These are phyloP conservation scores for Notiomystis cincta DNA, from an alignment of 2,113 vertebrate species.

Conservation along the genomic window DNA sequence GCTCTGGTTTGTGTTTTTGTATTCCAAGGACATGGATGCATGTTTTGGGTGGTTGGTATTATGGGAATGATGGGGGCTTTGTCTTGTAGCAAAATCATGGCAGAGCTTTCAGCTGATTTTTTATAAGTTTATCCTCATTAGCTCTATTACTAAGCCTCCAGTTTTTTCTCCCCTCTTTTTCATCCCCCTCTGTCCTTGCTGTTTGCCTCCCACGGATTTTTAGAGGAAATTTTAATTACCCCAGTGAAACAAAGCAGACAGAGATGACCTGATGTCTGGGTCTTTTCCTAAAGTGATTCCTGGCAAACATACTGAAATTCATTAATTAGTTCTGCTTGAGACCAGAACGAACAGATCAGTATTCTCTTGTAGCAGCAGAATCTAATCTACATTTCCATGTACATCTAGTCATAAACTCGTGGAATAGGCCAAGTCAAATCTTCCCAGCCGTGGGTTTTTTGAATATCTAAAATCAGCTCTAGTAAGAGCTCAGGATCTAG, in stretches of 20 bases:
- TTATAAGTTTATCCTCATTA: slow-evolving; percentile 32
- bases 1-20: not conserved
- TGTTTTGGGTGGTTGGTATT: not conserved
- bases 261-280: slow-evolving; percentile 61
- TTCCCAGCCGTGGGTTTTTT: not conserved
- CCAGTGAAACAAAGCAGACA: slow-evolving; percentile 56
- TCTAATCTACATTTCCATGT: slow-evolving; percentile 4
- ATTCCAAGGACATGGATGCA: not conserved
- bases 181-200: slow-evolving; percentile 16
- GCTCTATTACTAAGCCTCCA: not conserved
- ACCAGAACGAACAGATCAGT: slow-evolving; percentile 37
- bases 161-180: not conserved
- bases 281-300: slow-evolving; percentile 53
- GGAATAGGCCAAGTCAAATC: not conserved
- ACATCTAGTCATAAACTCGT: not conserved
- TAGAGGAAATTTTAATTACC: slow-evolving; percentile 55
- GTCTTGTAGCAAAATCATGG: not conserved
- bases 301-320: slow-evolving; percentile 57
- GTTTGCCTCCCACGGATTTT: slow-evolving; percentile 50
- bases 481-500: not conserved
- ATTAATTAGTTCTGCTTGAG: slow-evolving; percentile 57
- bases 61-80: not conserved
- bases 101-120: not conserved
- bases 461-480: not conserved
- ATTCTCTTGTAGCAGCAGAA: slow-evolving; percentile 8